A percentile compares a stretch with the other conserved stretches of the same genome.
Conservation (phyloP, 1,140 invertebrate species). For the Fopius arisanus region DNA sequence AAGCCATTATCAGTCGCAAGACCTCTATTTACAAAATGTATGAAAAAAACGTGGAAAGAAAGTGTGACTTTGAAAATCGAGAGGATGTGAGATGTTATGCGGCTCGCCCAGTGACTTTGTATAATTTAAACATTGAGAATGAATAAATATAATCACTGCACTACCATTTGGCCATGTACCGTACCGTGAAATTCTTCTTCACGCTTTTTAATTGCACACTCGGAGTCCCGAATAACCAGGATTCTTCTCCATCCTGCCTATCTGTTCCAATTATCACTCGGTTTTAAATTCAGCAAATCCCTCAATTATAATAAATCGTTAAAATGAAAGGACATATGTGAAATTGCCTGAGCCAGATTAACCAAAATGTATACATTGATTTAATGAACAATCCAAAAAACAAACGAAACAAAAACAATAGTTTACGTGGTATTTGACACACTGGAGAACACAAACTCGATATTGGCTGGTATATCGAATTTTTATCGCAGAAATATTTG, state of each 20-base stretch:
- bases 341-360: background rate
- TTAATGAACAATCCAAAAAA: background rate
- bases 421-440: background rate
- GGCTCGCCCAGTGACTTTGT: background rate
- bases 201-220: conserved; percentile 28
- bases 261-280: background rate
- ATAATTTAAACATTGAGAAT: conserved; percentile 14
- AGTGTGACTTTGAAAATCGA: conserved; percentile 26
- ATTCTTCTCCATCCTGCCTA: background rate
- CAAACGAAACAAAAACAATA: background rate
- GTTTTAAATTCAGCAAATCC: background rate
- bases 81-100: conserved; percentile 16
- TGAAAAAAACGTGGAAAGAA: conserved; percentile 16
- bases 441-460: background rate
- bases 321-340: background rate
- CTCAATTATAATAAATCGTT: background rate
- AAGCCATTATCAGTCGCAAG: background rate
- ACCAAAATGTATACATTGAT: background rate
- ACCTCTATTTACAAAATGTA: conserved; percentile 11
- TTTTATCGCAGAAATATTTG: background rate
- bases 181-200: conserved; percentile 13
- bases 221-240: background rate
- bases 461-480: conserved; percentile 12
- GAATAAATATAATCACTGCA: background rate
- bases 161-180: conserved; percentile 4